Evolutionary conservation across 2,113 vertebrate species (phyloP).

Genomic region (Dryoscopus gambensis): DNA sequence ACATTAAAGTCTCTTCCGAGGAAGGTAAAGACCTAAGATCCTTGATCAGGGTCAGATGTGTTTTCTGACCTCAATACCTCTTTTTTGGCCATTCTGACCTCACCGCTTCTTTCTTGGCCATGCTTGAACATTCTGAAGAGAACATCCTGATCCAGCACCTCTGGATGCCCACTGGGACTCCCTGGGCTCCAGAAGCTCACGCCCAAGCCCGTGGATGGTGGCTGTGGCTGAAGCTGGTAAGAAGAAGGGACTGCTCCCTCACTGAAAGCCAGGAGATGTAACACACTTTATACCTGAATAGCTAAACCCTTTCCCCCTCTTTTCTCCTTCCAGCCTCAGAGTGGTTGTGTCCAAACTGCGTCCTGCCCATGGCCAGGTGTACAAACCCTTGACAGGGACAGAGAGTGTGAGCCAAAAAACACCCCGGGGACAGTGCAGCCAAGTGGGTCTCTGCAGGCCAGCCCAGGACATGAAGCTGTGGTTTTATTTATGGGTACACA

Average conservation of each 20-base stretch:
- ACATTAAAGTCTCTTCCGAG: not conserved
- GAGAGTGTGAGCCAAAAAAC: not conserved
- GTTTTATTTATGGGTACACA: not conserved
- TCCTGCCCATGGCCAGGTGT: not conserved
- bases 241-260: not conserved
- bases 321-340: not conserved
- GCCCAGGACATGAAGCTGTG: not conserved
- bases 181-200: not conserved
- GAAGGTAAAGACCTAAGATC: not conserved
- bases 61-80: not conserved
- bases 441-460: not conserved
- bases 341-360: not conserved
- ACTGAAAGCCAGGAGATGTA: not conserved
- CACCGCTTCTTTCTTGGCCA: not conserved
- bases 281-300: not conserved
- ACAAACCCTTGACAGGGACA: not conserved
- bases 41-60: not conserved
- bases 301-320: not conserved
- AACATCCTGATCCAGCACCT: not conserved
- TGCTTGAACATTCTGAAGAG: not conserved
- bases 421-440: not conserved
- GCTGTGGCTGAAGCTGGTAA: not conserved
- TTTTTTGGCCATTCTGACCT: not conserved
- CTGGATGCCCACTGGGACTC: not conserved
- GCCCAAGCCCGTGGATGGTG: not conserved